Conservation (phyloP, 2,113 vertebrate genomes). For the Gymnarchus niloticus region DNA sequence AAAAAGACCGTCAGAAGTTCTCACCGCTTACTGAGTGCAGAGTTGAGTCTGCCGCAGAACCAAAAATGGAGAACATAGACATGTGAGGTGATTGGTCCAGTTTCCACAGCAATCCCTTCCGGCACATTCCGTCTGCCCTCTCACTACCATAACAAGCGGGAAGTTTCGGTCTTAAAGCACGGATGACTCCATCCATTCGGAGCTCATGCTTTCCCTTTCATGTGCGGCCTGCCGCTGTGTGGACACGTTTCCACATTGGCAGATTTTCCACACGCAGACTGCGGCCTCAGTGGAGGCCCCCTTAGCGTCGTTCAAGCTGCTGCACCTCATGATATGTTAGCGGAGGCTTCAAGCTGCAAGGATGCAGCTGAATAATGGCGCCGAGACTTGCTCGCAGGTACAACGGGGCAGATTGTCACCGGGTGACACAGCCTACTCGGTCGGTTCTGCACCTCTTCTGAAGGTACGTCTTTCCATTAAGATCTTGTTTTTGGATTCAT, state of each 20-base stretch:
- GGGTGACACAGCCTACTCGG: neutral
- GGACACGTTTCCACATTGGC: neutral
- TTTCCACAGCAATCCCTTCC: neutral
- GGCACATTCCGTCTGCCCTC: neutral
- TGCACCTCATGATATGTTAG: neutral
- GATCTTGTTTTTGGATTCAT: neutral
- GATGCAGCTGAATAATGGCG: neutral
- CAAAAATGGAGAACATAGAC: neutral
- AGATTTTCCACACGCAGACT: neutral
- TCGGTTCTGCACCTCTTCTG: neutral
- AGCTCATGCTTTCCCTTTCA: neutral
- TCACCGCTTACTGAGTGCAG: neutral
- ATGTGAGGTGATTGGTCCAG: neutral
- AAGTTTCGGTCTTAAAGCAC: neutral
- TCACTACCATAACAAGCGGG: neutral
- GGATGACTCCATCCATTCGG: too few species aligned
- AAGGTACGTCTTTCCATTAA: neutral
- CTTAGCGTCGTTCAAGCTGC: neutral
- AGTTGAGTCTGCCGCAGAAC: neutral
- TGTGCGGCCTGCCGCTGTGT: neutral
- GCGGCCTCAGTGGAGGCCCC: neutral
- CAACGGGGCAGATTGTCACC: neutral
- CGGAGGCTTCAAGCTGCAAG: neutral
- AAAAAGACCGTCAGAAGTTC: neutral
- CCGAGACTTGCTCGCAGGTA: neutral